Base-by-base conservation (phyloP, 2,113 vertebrate genomes). In the Equus quagga region DNA sequence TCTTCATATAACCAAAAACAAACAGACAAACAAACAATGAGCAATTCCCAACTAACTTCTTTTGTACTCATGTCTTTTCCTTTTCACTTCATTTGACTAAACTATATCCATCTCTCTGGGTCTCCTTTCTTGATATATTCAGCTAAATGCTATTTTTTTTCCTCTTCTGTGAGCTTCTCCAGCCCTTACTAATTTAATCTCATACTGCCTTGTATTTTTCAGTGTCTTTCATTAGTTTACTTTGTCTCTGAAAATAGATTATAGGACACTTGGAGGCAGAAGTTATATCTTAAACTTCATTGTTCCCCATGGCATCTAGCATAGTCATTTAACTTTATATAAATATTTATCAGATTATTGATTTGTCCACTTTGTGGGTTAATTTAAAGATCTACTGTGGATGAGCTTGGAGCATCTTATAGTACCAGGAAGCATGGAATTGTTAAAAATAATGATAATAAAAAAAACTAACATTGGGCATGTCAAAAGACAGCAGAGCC, bases 181-280 rank as follows among this genome's bases (percentile, higher is more conserved):
- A 78, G 72, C 60, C 36, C 33, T 82, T 70, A 65, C 36, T 96
- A 78, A 79, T 64, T 92, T 89, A 89, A 81, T 89, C 23, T 58
- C 54, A 8, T 21, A 80, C 31, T 62, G n/a, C 11, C 28, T 56
- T 97, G 0, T 89, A 62, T 70, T 95, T 70, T 64, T 49, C 46
- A 69, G 69, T 90, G 91, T 87, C 33, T 67, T 90, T 83, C 33
- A 80, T 73, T 97, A 49, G n/a, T 89, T 92, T 92, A 41, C n/a
- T 81, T 90, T 76, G 79, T 76, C 54, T 93, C 56, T 97, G 81
- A 91, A 90, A 95, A 51, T 58, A 69, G 49, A 65, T 41, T 79
- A 83, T 33, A 86, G 60, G 23, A 67, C 87, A 15, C 72, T 64
- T 84, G 17, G 83, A 82, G 33, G 28, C 15, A 94, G 56, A 90